Evolutionary conservation across 2,113 vertebrate genomes (phyloP).

Genomic region (Macrotis lagotis): DNA sequence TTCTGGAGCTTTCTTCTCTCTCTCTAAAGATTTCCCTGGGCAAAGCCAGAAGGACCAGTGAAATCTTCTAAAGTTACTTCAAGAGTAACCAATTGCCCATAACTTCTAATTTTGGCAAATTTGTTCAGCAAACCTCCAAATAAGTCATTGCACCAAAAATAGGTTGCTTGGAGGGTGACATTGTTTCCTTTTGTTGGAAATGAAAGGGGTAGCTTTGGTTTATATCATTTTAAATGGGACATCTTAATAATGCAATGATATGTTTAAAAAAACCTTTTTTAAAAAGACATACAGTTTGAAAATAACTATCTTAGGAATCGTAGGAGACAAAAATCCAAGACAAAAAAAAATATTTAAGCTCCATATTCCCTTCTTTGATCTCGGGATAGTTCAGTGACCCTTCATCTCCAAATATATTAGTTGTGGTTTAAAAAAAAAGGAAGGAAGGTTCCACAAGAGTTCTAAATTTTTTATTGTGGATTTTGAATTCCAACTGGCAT

Average conservation of each 20-base stretch:
- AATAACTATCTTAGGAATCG: too few species aligned
- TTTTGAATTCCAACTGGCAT: background rate
- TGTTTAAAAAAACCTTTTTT: background rate
- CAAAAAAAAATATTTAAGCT: background rate
- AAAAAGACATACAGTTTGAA: background rate
- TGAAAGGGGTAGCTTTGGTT: background rate
- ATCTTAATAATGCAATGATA: fast-evolving
- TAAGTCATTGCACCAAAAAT: background rate
- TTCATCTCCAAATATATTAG: background rate
- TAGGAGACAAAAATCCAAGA: background rate
- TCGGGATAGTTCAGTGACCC: background rate
- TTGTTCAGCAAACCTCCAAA: background rate
- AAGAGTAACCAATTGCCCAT: slow-evolving; percentile 26
- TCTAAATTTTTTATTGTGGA: background rate
- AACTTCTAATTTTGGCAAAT: slow-evolving; percentile 31
- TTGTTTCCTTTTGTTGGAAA: background rate
- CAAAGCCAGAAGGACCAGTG: slow-evolving; percentile 37
- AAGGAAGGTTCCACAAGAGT: background rate
- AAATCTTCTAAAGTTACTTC: slow-evolving; percentile 30
- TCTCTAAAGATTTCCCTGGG: slow-evolving; percentile 49
- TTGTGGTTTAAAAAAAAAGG: background rate
- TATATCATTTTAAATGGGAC: background rate
- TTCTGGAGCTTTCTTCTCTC: slow-evolving; percentile 28
- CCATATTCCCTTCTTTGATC: background rate
- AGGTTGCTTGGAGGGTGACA: background rate